Conservation (phyloP, 2,113 vertebrate species). For the Brevimyrus niger region DNA sequence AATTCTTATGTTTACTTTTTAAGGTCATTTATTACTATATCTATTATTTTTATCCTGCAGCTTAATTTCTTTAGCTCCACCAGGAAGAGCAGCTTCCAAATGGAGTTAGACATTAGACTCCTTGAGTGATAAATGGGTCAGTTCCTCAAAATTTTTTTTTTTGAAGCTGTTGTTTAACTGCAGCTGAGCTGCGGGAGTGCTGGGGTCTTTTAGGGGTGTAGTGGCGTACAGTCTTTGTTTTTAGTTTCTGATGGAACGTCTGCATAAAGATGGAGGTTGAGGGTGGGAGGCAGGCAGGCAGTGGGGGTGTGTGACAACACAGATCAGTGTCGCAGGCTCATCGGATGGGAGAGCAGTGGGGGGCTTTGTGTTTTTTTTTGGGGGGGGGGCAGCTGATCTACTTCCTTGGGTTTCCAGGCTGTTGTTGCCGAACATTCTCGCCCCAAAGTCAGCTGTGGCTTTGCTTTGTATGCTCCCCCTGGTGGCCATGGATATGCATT, state of each 20-base stretch:
- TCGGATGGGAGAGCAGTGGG: background rate
- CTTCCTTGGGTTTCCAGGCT: background rate
- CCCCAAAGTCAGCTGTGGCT: background rate
- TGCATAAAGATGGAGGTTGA: background rate
- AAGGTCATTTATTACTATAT: background rate
- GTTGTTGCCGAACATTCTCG: background rate
- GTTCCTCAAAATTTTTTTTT: background rate
- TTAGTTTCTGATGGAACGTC: background rate
- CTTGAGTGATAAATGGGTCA: background rate
- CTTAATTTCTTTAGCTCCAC: background rate
- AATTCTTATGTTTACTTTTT: constrained; percentile 1
- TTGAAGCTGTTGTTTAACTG: background rate
- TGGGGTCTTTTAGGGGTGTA: background rate
- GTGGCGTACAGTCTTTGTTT: background rate
- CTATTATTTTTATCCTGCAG: background rate
- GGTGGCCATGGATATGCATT: background rate
- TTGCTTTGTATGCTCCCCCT: background rate
- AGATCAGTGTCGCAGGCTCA: background rate
- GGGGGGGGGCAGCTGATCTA: background rate
- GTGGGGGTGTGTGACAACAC: background rate
- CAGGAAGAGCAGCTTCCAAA: background rate
- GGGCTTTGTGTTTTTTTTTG: background rate
- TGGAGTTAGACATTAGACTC: background rate
- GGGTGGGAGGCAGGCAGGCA: background rate
- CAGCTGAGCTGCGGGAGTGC: background rate